Evolutionary conservation across 2,888 invertebrate species (phyloP), one percentile per base, ranked within the genome.

Genomic region (Athalia circularis): DNA sequence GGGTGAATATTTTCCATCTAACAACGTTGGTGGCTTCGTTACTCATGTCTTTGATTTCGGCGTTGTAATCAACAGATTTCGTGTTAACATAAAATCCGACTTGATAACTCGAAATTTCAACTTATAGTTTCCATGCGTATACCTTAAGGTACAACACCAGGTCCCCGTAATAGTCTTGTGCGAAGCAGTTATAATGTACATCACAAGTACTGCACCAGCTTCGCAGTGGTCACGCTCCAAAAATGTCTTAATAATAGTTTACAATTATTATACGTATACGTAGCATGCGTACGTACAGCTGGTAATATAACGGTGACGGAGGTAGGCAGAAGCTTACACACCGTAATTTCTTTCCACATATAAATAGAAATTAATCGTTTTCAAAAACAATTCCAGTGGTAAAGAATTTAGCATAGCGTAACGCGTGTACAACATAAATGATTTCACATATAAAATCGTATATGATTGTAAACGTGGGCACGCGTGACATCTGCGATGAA

Each of bases 211-310:
- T 77, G 77, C 54, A 47, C 50, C 13, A 6, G 74, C 70, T 65
- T 59, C 75, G 81, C 81, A 77, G 15, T 83, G 85, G 89, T 89
- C 88, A 89, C 89, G 89, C 89, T 89, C 89, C 88, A 89, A 88
- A 89, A 89, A 88, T 84, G 86, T 86, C 87, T 88, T 87, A 88
- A 88, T 89, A 88, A 75, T 75, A 75, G 87, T 86, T 86, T 87
- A 87, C 87, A 87, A 88, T 85, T 88, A 88, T 87, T 88, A 59
- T 72, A 70, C 52, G n/a, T 65, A 87, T 29, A 29, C 29, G 29
- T 29, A 29, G 29, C 29, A 29, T 29, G 29, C 29, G 29, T 29
- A 29, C 29, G 29, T 29, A 29, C 29, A 29, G 29, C 29, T 29
- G 29, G 29, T 29, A 29, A 29, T 29, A 29, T 29, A 29, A 29